Percentiles rank a stretch among this genome's conserved stretches.
Evolutionary conservation across 1,140 invertebrate genomes (phyloP).

Genomic region (Pseudomyrmex dendroicus): DNA sequence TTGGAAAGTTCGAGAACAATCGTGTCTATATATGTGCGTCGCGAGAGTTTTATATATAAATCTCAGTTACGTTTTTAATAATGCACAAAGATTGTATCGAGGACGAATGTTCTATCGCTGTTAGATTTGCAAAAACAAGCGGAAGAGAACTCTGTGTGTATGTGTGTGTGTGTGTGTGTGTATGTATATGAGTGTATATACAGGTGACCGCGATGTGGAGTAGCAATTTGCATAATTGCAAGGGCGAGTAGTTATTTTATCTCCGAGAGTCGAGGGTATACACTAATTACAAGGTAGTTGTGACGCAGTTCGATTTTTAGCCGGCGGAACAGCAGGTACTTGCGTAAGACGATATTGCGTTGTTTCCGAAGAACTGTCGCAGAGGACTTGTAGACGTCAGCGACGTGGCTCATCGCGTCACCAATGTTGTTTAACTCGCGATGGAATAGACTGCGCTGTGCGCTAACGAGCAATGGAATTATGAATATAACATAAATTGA

Average conservation of each 20-base stretch:
- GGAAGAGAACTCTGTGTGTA: not conserved
- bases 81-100: constrained; percentile 4
- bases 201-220: not conserved
- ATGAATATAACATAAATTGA: not conserved
- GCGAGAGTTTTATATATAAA: too few relatives aligned
- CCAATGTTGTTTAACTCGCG: not conserved
- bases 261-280: constrained; percentile 14
- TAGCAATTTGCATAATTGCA: constrained; percentile 52
- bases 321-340: not conserved
- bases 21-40: too few relatives aligned
- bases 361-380: not conserved
- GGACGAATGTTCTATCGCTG: constrained; percentile 4
- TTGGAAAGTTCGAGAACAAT: too few relatives aligned
- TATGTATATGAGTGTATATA: not conserved
- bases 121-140: constrained; percentile 35
- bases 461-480: not conserved
- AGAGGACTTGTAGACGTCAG: not conserved
- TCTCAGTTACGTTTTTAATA: too few relatives aligned
- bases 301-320: constrained; percentile 34
- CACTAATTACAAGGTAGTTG: constrained; percentile 7
- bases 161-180: not conserved
- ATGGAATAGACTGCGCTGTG: not conserved
- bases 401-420: not conserved
- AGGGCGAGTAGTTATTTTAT: constrained; percentile 31
- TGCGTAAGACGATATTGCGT: constrained; percentile 3